Conservation (phyloP, 2,888 invertebrate genomes). For the Tillus elongatus region DNA sequence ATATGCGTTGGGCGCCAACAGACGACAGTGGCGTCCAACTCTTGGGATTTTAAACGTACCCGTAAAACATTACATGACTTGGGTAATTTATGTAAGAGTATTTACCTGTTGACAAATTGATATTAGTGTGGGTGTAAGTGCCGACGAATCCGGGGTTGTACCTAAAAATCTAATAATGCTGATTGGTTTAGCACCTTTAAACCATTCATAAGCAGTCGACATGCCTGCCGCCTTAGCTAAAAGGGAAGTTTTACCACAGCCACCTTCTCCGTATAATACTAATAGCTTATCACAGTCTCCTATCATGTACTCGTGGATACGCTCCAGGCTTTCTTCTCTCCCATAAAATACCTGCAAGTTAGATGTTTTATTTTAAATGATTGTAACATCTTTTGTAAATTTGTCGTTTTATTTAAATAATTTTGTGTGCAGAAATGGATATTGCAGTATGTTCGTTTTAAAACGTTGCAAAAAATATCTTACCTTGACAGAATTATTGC, state of each 20-base stretch:
- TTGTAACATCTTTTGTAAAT: too few relatives aligned
- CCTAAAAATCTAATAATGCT: slow-evolving; percentile 89
- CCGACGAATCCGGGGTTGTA: slow-evolving; percentile 94
- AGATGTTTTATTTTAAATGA: slow-evolving; percentile 5
- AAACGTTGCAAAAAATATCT: slow-evolving; percentile 3
- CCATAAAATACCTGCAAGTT: slow-evolving; percentile 79
- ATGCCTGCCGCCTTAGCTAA: slow-evolving; percentile 85
- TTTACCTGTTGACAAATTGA: slow-evolving; percentile 89
- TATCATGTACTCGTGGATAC: slow-evolving; percentile 73
- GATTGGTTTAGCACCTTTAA: slow-evolving; percentile 66
- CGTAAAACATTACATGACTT: too few relatives aligned
- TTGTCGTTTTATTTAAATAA: too few relatives aligned
- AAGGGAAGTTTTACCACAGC: slow-evolving; percentile 95
- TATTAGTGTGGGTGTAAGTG: slow-evolving; percentile 85
- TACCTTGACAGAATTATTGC: slow-evolving; percentile 83
- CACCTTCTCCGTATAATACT: slow-evolving; percentile 90
- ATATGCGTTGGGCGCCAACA: too few relatives aligned
- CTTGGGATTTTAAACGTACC: too few relatives aligned
- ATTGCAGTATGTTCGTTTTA: not conserved
- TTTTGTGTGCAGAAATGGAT: too few relatives aligned
- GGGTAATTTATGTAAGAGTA: slow-evolving; percentile 9
- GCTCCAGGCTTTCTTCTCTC: slow-evolving; percentile 73
- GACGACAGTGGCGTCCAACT: too few relatives aligned
- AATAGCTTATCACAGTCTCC: slow-evolving; percentile 80
- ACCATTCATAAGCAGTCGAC: slow-evolving; percentile 61